Base-by-base conservation (phyloP, 2,797 vertebrate species). In the Holocentrus rufus region DNA sequence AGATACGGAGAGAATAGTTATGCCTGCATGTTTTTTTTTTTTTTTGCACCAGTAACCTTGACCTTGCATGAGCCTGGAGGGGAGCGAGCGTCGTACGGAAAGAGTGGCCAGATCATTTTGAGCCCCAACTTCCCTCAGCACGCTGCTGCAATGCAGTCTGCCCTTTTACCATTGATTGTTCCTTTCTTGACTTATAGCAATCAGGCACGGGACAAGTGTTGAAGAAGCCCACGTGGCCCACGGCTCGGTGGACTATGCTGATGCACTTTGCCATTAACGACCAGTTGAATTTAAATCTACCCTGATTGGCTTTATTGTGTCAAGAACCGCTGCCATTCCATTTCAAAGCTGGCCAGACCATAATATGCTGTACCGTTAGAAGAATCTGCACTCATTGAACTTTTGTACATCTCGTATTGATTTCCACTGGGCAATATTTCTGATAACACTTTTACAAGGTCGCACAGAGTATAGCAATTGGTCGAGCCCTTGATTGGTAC, bases 101-200 rank as follows among this genome's bases (percentile, higher is more conserved):
- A 55, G 64, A 81, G 52, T 56, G 69, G 62, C 53, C 70, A 7
- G 39, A 80, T 85, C 74, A 27, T 69, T 82, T 56, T 59, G 31
- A 81, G 84, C 65, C 67, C 23, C 63, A 49, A 53, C 69, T 83
- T 79, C 64, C 69, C 74, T 78, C 77, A 71, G 81, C 66, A 31
- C 59, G 46, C 65, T 61, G 54, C 81, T 74, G 80, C 84, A 81
- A n/a, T 76, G 72, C 79, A 76, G 63, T 80, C 63, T 57, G 72
- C 76, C 81, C 83, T 75, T 75, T 79, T 36, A 65, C 30, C 78
- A 83, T 65, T 65, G 80, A 81, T 91, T 85, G 81, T 67, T 84
- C 74, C 78, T 76, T 84, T 82, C 85, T 77, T 85, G 85, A 90
- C 88, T 91, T 85, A 88, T 76, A 77, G 85, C 88, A 90, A 88